These are phyloP conservation scores for Alethe diademata DNA, from an alignment of 2,113 vertebrate species.

Conservation along the genomic window DNA sequence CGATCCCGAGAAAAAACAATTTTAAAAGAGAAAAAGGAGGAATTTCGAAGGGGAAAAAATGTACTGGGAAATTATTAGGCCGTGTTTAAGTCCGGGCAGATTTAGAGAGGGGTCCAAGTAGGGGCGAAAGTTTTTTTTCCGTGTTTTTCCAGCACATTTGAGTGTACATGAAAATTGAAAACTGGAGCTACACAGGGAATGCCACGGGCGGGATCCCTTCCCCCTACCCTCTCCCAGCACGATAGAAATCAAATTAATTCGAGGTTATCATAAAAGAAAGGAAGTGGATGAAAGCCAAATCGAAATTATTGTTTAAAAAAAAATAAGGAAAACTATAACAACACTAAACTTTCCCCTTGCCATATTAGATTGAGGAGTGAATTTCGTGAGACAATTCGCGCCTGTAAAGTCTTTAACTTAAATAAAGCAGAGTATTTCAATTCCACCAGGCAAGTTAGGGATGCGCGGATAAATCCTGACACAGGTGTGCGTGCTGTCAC, in stretches of 20 bases:
- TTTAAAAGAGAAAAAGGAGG: background rate
- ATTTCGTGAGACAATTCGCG: background rate
- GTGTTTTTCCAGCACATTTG: background rate
- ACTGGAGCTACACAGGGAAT: background rate
- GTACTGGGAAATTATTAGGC: background rate
- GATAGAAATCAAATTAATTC: background rate
- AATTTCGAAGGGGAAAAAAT: background rate
- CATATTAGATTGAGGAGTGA: background rate
- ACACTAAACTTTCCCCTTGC: background rate
- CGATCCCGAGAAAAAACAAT: background rate
- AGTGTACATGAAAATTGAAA: background rate
- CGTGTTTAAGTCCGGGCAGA: background rate
- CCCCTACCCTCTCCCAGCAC: background rate
- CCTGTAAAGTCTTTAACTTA: background rate
- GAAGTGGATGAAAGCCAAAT: background rate
- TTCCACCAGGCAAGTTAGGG: background rate
- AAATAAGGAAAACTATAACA: rapidly evolving
- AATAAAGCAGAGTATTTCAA: background rate
- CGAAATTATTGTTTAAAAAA: background rate
- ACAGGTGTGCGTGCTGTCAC: background rate
- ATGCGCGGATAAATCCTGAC: background rate
- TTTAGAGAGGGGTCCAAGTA: background rate
- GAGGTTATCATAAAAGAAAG: background rate
- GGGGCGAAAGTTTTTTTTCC: background rate
- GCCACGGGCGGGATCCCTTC: background rate